Conservation (phyloP, 2,797 vertebrate species). For the Astyanax mexicanus region DNA sequence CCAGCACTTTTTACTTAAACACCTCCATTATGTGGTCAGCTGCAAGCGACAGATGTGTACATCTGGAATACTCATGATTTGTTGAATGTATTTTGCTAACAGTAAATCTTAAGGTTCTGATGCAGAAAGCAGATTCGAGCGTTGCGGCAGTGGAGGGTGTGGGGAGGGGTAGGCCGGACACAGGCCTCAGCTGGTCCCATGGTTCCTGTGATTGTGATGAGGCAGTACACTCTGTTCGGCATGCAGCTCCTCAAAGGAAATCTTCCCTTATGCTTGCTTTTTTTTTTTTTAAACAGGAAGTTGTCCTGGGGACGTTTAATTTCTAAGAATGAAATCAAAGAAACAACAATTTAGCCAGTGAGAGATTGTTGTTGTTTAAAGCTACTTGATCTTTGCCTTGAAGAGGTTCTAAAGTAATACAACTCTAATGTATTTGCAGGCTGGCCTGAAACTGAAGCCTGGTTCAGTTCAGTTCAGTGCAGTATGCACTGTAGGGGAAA, state of each 20-base stretch:
- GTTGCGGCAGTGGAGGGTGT: conserved; percentile 22
- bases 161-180: conserved; percentile 47
- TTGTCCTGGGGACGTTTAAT: conserved; percentile 67
- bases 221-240: conserved; percentile 77
- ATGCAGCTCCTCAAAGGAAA: conserved; percentile 76
- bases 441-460: too few species aligned
- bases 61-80: conserved; percentile 75
- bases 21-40: background rate
- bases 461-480: too few species aligned
- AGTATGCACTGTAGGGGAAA: background rate
- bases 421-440: background rate
- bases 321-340: conserved; percentile 67
- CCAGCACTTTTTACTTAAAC: background rate
- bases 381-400: background rate
- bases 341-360: conserved; percentile 3
- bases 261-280: conserved; percentile 76
- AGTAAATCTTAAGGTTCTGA: conserved; percentile 72
- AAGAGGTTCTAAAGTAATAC: background rate
- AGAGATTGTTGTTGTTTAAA: background rate
- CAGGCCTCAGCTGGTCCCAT: conserved; percentile 71
- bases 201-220: conserved; percentile 84
- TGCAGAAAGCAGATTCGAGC: conserved; percentile 75
- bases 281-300: conserved; percentile 81
- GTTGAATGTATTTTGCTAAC: conserved; percentile 61
- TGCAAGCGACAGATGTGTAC: conserved; percentile 51